Percentiles rank a stretch among this genome's conserved stretches.
Conservation (phyloP, 1,140 invertebrate species). For the Tetramorium simillimum region DNA sequence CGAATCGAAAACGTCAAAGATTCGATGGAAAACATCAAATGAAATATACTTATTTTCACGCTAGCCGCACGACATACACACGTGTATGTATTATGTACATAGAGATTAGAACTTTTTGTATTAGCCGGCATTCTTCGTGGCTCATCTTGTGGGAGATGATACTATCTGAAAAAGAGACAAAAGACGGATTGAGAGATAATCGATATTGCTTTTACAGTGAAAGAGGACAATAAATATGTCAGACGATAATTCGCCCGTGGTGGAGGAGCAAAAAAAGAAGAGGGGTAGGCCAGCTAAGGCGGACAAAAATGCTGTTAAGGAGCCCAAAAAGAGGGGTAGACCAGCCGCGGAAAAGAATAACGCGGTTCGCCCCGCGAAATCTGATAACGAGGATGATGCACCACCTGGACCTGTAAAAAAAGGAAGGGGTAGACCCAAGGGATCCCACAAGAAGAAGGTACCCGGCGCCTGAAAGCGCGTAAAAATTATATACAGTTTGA, state of each 20-base stretch:
- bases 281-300: conserved; percentile 83
- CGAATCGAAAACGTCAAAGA: no score
- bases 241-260: conserved; percentile 84
- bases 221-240: conserved; percentile 79
- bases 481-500: neutral
- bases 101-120: neutral
- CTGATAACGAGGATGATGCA: conserved; percentile 83
- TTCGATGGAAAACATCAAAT: neutral
- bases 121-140: neutral
- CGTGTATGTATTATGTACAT: neutral
- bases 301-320: conserved; percentile 82
- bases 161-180: conserved; percentile 41
- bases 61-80: neutral
- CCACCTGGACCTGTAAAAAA: conserved; percentile 84
- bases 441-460: conserved; percentile 85
- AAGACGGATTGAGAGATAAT: neutral
- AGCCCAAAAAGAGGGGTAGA: conserved; percentile 84
- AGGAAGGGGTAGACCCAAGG: conserved; percentile 84
- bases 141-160: conserved; percentile 34
- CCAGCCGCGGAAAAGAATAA: conserved; percentile 82
- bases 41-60: neutral
- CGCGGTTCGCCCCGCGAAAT: conserved; percentile 78
- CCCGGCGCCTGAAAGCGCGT: neutral
- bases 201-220: conserved; percentile 49
- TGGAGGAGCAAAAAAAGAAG: conserved; percentile 85